phyloP scores from a whole-genome alignment of 2,797 vertebrate species.

The Spinus olivaceus region DNA sequence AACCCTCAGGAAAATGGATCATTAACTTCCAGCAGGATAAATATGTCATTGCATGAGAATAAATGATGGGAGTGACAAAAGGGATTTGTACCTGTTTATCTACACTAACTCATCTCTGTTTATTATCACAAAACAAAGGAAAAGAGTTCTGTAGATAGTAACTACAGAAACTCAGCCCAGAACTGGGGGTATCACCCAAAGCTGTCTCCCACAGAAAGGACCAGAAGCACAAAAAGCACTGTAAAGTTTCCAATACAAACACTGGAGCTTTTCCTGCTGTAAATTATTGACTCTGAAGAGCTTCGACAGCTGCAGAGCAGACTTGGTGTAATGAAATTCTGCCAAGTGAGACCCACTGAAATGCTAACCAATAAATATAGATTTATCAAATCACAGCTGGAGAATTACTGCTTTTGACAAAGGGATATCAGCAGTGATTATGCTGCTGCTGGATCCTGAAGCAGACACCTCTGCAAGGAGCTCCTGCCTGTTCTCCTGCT shows the following conservation, averaged over 20 bases:
- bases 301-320: background rate
- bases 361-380: background rate
- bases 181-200: background rate
- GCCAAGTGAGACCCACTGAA: background rate
- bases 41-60: background rate
- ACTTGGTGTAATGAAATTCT: background rate
- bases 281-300: background rate
- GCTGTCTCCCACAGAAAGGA: background rate
- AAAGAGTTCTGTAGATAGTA: rapidly evolving
- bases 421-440: background rate
- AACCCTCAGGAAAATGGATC: background rate
- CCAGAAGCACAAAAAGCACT: background rate
- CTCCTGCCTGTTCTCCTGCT: background rate
- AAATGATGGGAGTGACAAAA: background rate
- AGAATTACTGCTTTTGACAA: background rate
- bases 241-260: background rate
- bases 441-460: background rate
- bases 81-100: background rate
- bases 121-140: background rate
- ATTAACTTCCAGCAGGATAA: background rate
- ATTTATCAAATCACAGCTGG: background rate
- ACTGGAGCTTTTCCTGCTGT: background rate
- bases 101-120: background rate
- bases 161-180: background rate
- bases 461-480: background rate